Conservation (phyloP, 2,113 vertebrate species). For the Hydropotes inermis region DNA sequence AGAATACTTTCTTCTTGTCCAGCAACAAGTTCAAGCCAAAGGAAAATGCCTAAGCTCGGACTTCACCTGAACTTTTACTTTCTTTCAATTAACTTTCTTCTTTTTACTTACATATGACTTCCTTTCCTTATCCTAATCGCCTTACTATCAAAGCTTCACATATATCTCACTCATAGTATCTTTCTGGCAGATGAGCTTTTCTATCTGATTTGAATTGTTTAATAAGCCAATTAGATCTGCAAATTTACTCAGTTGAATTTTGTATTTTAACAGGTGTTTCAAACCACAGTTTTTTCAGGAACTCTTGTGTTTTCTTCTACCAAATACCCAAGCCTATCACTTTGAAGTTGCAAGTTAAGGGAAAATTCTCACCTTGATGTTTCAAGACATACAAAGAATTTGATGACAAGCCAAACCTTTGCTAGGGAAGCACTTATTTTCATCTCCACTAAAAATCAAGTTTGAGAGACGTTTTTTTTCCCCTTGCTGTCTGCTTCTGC, state of each 20-base stretch:
- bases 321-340: neutral
- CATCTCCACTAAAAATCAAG: neutral
- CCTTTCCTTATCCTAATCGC: neutral
- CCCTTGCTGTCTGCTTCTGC: neutral
- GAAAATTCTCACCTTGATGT: neutral
- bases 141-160: neutral
- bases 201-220: neutral
- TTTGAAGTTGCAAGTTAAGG: neutral
- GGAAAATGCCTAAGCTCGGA: neutral
- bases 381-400: neutral
- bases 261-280: neutral
- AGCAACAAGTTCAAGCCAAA: neutral
- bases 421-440: neutral
- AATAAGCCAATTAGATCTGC: neutral
- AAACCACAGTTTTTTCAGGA: neutral
- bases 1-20: neutral
- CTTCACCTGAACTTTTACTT: neutral
- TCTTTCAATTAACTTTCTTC: neutral
- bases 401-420: neutral
- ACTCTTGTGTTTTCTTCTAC: neutral
- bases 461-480: neutral
- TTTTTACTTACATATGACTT: neutral
- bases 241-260: neutral
- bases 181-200: neutral
- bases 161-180: neutral